These are phyloP conservation scores for Girardinus metallicus DNA, from an alignment of 2,797 vertebrate genomes.

Conservation along the genomic window DNA sequence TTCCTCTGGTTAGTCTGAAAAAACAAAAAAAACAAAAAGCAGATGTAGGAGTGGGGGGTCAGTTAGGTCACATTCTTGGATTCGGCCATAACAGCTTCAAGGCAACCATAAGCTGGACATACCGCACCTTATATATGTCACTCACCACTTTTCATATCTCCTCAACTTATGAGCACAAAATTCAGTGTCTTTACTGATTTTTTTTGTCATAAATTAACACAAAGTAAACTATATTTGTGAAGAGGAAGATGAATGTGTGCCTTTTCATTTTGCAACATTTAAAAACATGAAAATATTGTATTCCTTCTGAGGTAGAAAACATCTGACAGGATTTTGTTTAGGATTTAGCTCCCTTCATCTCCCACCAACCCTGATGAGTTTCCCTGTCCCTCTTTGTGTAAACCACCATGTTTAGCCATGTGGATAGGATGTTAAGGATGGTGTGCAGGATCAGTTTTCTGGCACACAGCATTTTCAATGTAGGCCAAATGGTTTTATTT, in stretches of 20 bases:
- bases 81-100: neutral
- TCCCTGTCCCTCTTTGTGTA: neutral
- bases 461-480: too few species aligned
- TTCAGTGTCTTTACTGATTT: too few species aligned
- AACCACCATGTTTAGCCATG: neutral
- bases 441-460: neutral
- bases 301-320: neutral
- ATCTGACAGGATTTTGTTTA: neutral
- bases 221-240: neutral
- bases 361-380: neutral
- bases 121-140: neutral
- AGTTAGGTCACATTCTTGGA: constrained; percentile 39
- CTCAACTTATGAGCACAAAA: neutral
- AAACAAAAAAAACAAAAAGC: constrained; percentile 68
- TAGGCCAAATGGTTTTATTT: neutral
- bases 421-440: neutral
- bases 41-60: constrained; percentile 56
- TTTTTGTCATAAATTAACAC: too few species aligned
- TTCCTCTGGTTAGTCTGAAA: constrained; percentile 74
- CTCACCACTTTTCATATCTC: neutral
- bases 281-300: neutral
- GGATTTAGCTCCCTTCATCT: neutral
- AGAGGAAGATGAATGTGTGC: neutral
- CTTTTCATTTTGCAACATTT: neutral
- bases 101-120: neutral